Base-by-base conservation (phyloP, 92 coral and sea anemone genomes). In the Galaxea fascicularis region DNA sequence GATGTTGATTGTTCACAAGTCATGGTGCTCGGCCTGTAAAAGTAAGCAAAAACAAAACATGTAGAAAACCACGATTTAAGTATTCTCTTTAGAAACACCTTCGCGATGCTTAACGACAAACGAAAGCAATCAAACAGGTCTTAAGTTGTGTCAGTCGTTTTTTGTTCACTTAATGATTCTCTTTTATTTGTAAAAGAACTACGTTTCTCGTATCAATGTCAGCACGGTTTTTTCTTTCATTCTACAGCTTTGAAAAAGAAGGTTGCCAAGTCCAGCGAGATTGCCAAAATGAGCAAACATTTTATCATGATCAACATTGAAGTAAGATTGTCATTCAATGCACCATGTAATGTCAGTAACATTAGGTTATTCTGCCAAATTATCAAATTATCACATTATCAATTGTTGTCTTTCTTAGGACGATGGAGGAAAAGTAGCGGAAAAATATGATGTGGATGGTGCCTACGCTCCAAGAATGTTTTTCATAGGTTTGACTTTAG, bases 1-100 rank as follows among this genome's bases (percentile, higher is more conserved):
- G 49, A 94, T 94, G 98, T 77, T 94, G 69, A 78, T 94, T 3
- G 85, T 94, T 64, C 98, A 94, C 89, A 94, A 94, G 70, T 74
- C 95, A 12, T 94, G 98, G 98, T 94, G 98, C 51, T 91, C 90
- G 0, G 98, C 98, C 2, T 94, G 98, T 15, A 94, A 94, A 94
- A 88, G 98, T 94, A 81, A 41, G 70, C 12, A 65, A 65, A 65
- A 10, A 54, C n/a, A 26, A 11, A 13, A 4, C 21, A 24, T 35
- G 41, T 2, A 35, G 3, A 35, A 35, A 35, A 35, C 6, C 2
- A 6, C 6, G 2, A 6, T 35, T 35, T 35, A 6, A 2, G 41
- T 35, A 2, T 6, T 6, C 6, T 35, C 41, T 35, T 35, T 35
- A 2, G 6, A 35, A 6, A 35, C 41, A 35, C 41, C 41, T 2